Evolutionary conservation across 2,797 vertebrate genomes (phyloP).

Genomic region (Gadopsis bispinosus): DNA sequence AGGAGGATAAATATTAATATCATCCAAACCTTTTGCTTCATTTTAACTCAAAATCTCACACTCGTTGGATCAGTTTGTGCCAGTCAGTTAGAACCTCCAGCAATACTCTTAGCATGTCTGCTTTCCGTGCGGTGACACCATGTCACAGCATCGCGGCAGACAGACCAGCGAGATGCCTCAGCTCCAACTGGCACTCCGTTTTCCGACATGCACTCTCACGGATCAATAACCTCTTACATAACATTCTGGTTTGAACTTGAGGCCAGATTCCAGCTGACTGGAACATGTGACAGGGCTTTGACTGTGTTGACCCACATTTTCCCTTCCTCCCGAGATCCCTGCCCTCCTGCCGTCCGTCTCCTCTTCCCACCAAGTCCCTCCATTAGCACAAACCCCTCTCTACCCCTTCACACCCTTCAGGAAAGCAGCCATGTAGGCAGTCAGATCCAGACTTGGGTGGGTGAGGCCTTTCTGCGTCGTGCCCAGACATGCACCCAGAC

Average conservation of each 20-base stretch:
- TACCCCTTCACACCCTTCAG: constrained; percentile 62
- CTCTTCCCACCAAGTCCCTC: constrained; percentile 40
- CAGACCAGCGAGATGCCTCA: constrained; percentile 55
- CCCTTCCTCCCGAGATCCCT: constrained; percentile 56
- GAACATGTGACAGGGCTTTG: constrained; percentile 84
- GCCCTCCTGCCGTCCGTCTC: constrained; percentile 37
- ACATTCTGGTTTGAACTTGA: constrained; percentile 82
- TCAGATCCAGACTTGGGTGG: constrained; percentile 63
- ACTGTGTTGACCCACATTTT: constrained; percentile 85
- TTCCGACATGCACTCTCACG: constrained; percentile 65
- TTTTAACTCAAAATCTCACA: constrained; percentile 28
- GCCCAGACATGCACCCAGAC: constrained; percentile 65
- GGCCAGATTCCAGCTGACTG: constrained; percentile 84
- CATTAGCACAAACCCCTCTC: constrained; percentile 52
- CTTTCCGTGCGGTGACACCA: constrained; percentile 57
- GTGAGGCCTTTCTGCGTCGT: constrained; percentile 52
- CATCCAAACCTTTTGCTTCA: constrained; percentile 31
- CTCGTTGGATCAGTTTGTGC: constrained; percentile 24
- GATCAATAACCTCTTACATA: constrained; percentile 86
- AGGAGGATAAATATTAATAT: constrained; percentile 52
- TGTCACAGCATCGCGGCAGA: constrained; percentile 57
- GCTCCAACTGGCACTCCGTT: constrained; percentile 53
- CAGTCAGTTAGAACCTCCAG: constrained; percentile 37
- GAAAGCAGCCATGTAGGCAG: constrained; percentile 58
- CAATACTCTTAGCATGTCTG: constrained; percentile 44